Conservation (phyloP, 1,140 invertebrate species). For the Rhagoletis zephyria region DNA sequence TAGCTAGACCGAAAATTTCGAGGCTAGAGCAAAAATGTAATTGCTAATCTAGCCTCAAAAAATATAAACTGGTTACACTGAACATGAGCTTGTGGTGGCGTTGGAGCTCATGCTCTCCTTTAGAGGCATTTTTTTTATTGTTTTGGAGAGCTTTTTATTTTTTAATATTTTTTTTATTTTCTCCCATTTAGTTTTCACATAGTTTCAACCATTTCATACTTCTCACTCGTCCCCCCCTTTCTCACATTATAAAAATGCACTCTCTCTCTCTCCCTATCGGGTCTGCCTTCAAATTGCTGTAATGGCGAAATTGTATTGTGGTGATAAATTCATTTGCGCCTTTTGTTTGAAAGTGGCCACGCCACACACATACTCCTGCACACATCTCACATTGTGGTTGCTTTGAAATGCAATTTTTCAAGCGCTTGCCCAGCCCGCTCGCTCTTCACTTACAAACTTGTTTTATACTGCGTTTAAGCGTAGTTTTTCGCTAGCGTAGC, state of each 20-base stretch:
- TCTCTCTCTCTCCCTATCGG: background rate
- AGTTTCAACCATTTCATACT: background rate
- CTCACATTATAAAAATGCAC: background rate
- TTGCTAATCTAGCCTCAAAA: too few relatives aligned
- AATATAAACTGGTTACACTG: too few relatives aligned
- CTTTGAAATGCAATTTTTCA: conserved; percentile 51
- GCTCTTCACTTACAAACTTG: background rate
- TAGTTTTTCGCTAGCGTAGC: conserved; percentile 21
- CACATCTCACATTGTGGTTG: background rate
- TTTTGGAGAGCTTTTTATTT: too few relatives aligned
- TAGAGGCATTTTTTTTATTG: background rate
- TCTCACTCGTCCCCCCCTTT: background rate
- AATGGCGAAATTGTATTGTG: conserved; percentile 38
- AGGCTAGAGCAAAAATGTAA: too few relatives aligned
- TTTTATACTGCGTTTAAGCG: background rate
- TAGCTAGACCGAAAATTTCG: too few relatives aligned
- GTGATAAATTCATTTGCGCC: conserved; percentile 53
- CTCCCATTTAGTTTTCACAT: conserved; percentile 20
- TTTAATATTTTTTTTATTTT: background rate
- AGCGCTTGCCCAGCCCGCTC: background rate
- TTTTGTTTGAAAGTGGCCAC: conserved; percentile 29
- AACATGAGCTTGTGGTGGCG: too few relatives aligned
- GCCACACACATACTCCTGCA: background rate
- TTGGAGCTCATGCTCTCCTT: background rate
- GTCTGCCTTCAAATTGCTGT: background rate